Base-by-base conservation (phyloP, 2,797 vertebrate genomes). In the Merluccius polli region DNA sequence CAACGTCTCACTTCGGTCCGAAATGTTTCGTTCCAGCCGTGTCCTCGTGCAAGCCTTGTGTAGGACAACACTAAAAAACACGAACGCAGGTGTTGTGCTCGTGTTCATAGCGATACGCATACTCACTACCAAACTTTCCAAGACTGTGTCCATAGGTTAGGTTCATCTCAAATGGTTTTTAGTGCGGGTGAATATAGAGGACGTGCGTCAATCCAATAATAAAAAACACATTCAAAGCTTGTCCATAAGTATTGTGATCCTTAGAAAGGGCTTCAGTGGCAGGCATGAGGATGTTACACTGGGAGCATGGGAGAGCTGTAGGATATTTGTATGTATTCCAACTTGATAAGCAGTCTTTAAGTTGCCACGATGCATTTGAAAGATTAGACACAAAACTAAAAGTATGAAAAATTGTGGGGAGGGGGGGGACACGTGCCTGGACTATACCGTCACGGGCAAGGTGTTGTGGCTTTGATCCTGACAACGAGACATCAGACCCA, bases 141-240 rank as follows among this genome's bases (percentile, higher is more conserved):
- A 74, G 74, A 73, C 38, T 82, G 72, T 48, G 31, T 75, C 73
- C 78, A 75, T 35, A 68, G 1, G 75, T 33, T 83, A 10, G 13
- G 79, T 52, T 82, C 69, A 73, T 75, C 81, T 85, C 76, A 65
- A 88, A 87, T 86, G 84, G 84, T 89, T 84, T n/a, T 78, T 75
- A 65, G 77, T 84, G 72, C 79, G 72, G 77, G 81, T 83, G 81
- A 85, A 87, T 24, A n/a, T 10, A 76, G 79, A 87, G 24, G 79
- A 87, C 77, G 86, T 87, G 79, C 79, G 75, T 80, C 44, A 36
- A 79, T 77, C 67, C 74, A 75, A 27, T 65, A 24, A 13, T 27
- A 65, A 65, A 27, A 59, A 83, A 83, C 78, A 88, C 87, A 89
- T 89, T 90, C 82, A 87, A 73, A 79, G 44, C 78, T 77, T 79